A percentile compares a stretch with the other conserved stretches of the same genome.
Evolutionary conservation across 2,797 vertebrate genomes (phyloP).

Genomic region (Pseudocheirus occidentalis): DNA sequence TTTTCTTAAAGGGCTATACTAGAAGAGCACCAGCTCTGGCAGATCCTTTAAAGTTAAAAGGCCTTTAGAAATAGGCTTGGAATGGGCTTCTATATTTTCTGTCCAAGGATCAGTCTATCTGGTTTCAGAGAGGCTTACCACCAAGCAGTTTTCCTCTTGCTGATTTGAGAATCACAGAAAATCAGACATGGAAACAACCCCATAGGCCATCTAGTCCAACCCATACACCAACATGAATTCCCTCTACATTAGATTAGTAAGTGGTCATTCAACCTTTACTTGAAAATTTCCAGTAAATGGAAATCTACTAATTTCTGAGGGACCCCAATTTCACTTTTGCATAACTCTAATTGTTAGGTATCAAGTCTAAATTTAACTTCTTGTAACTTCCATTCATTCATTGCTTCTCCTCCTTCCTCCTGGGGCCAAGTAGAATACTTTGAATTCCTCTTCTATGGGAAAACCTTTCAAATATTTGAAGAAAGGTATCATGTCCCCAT

Average conservation of each 20-base stretch:
- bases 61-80: not conserved
- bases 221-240: not conserved
- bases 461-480: not conserved
- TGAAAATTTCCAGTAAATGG: not conserved
- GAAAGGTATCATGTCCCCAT: not conserved
- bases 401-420: not conserved
- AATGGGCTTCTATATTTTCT: not conserved
- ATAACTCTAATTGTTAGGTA: not conserved
- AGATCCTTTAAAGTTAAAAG: not conserved
- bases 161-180: not conserved
- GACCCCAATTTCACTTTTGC: not conserved
- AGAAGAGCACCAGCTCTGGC: not conserved
- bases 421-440: not conserved
- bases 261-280: not conserved
- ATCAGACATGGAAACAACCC: not conserved
- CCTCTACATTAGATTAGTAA: not conserved
- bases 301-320: not conserved
- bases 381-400: not conserved
- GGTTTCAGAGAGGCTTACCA: not conserved
- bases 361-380: not conserved
- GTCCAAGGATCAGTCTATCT: not conserved
- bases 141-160: not conserved
- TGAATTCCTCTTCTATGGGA: not conserved
- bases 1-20: not conserved
- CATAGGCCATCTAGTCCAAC: not conserved